Percentiles rank a stretch among this genome's conserved stretches.
Conservation (phyloP, 1,140 invertebrate species). For the Temnothorax curvispinosus region DNA sequence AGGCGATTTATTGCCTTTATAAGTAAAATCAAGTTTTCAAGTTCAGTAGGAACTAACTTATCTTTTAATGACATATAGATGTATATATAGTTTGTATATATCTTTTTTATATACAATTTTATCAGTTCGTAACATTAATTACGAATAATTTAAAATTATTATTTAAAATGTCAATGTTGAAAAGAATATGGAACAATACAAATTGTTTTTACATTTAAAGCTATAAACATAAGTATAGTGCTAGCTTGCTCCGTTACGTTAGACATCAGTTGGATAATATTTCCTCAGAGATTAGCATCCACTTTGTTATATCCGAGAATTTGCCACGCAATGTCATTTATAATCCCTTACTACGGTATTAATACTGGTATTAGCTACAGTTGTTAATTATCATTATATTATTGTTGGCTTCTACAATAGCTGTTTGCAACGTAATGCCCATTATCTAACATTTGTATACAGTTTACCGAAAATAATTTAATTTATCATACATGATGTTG, state of each 20-base stretch:
- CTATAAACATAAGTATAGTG: neutral
- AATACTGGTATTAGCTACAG: neutral
- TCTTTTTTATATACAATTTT: neutral
- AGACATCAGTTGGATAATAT: neutral
- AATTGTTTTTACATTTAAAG: neutral
- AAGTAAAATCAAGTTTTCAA: neutral
- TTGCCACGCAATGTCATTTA: neutral
- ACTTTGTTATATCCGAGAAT: neutral
- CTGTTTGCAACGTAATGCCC: neutral
- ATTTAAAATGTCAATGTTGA: neutral
- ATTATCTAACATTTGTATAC: neutral
- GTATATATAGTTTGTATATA: neutral
- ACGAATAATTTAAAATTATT: neutral
- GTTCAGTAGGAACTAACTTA: neutral
- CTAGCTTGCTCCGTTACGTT: neutral
- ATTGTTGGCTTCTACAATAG: slow-evolving; percentile 33
- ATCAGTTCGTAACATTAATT: neutral
- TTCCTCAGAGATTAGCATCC: neutral
- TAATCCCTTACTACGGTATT: slow-evolving; percentile 3
- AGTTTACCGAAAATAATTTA: slow-evolving; percentile 15
- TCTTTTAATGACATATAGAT: neutral
- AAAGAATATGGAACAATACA: neutral
- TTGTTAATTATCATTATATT: slow-evolving; percentile 34
- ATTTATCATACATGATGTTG: neutral
- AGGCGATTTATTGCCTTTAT: neutral